phyloP scores from a whole-genome alignment of 1,140 invertebrate genomes.

The Oncopodura yosiiana region DNA sequence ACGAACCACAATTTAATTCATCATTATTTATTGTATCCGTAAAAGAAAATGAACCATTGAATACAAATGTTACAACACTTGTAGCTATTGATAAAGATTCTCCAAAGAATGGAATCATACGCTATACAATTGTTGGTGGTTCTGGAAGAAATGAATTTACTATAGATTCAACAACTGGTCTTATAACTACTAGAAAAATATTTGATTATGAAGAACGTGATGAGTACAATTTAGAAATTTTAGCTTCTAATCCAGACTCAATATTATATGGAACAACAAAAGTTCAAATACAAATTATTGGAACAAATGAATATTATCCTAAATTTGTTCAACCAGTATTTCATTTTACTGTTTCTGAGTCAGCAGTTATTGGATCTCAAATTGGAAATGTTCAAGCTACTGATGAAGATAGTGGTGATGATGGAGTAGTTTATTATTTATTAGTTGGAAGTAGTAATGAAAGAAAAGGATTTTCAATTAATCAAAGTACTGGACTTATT shows the following conservation, averaged over 20 bases:
- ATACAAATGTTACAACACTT: slow-evolving; percentile 64
- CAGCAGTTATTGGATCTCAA: slow-evolving; percentile 70
- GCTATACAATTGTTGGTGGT: slow-evolving; percentile 72
- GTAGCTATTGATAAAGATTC: slow-evolving; percentile 80
- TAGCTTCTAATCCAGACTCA: slow-evolving; percentile 74
- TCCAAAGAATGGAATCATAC: slow-evolving; percentile 76
- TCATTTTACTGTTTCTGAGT: slow-evolving; percentile 87
- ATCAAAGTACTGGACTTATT: slow-evolving; percentile 71
- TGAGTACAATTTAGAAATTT: slow-evolving; percentile 64
- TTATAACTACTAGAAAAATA: slow-evolving; percentile 59
- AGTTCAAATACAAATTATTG: slow-evolving; percentile 67
- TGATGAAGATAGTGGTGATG: slow-evolving; percentile 82
- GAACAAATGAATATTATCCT: slow-evolving; percentile 86
- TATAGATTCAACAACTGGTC: slow-evolving; percentile 64
- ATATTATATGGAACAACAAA: slow-evolving; percentile 61
- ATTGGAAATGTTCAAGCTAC: slow-evolving; percentile 79
- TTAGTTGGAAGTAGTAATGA: slow-evolving; percentile 88
- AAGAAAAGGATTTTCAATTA: slow-evolving; percentile 78
- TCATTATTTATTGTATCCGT: slow-evolving; percentile 64
- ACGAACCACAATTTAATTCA: slow-evolving; percentile 64
- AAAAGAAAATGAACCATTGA: slow-evolving; percentile 67
- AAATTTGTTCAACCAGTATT: slow-evolving; percentile 84
- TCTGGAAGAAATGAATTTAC: slow-evolving; percentile 63
- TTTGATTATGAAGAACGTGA: slow-evolving; percentile 85
- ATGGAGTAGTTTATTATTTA: slow-evolving; percentile 82